A percentile compares a stretch with the other conserved stretches of the same genome.
Evolutionary conservation across 2,113 vertebrate genomes (phyloP).

Genomic region (Paradoxurus hermaphroditus): DNA sequence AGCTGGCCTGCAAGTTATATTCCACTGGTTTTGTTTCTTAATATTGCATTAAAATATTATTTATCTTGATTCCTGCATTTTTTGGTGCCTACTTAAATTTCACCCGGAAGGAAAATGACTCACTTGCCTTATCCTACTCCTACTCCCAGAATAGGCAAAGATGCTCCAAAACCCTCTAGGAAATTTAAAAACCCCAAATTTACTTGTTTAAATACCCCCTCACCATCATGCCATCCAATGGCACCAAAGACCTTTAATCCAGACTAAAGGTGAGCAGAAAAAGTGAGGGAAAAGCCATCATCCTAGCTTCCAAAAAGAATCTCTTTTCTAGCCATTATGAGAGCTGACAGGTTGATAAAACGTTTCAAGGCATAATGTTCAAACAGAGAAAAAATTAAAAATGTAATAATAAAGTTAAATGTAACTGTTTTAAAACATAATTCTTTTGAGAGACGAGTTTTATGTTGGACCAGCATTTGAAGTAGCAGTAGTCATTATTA

Average conservation of each 20-base stretch:
- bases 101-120: neutral
- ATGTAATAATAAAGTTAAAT: conserved; percentile 88
- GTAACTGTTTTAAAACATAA: conserved; percentile 87
- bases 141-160: neutral
- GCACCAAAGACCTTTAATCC: conserved; percentile 10
- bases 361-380: conserved; percentile 81
- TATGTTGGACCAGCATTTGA: conserved; percentile 86
- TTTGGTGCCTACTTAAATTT: neutral
- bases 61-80: neutral
- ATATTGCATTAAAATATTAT: neutral
- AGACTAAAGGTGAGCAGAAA: conserved; percentile 45
- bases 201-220: conserved; percentile 37
- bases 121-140: neutral
- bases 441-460: conserved; percentile 86
- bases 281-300: neutral
- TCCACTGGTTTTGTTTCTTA: neutral
- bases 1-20: neutral
- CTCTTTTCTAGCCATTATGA: conserved; percentile 73
- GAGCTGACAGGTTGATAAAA: conserved; percentile 83
- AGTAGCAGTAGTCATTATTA: conserved; percentile 87
- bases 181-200: neutral
- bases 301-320: conserved; percentile 62
- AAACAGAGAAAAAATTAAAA: conserved; percentile 84
- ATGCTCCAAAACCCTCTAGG: neutral
- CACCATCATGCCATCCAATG: neutral